Base-by-base conservation (phyloP, 2,113 vertebrate genomes). In the Drymodes brunneopygia region DNA sequence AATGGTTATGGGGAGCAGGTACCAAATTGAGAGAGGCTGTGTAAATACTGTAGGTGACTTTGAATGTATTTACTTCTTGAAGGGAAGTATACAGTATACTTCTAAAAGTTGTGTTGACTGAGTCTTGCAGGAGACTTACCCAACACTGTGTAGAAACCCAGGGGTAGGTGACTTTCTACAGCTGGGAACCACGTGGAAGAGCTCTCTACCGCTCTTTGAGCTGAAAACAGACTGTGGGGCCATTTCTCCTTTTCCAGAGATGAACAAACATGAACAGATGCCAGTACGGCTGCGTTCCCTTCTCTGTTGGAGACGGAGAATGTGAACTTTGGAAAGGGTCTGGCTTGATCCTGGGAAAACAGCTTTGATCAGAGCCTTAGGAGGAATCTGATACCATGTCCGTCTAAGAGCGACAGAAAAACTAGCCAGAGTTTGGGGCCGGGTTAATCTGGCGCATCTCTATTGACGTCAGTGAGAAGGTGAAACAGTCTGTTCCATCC, bases 281-380 rank as follows among this genome's bases (percentile, higher is more conserved):
- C 95, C 79, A 88, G 51, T 54, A 81, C 0, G 12, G 35, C 78
- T 91, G 38, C 2, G 1, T 94, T 60, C 35, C 44, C 60, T 86
- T 95, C 82, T 80, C 88, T 84, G 82, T 5, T 95, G 88, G 90
- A 94, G 78, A 15, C 0, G 0, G 78, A 81, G 94, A 92, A 94
- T 95, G 90, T 94, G 94, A 95, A 92, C 87, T 96, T 87, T 82
- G 75, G 79, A 94, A 94, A 38, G 62, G 15, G 22, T 66, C 66
- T 81, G 74, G 12, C 75, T 83, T 73, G 74, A 87, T 94, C 71
- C 78, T 73, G 90, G 79, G 81, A 82, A 95, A 94, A 81, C 38
- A 73, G 50, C 93, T 96, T 94, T 92, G 85, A 93, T 95, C 71
- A 86, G 71, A 92, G 90, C 62, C 71, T 78, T 83, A 67, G 74